Evolutionary conservation across 2,797 vertebrate species (phyloP).

Genomic region (Saxicola maurus): DNA sequence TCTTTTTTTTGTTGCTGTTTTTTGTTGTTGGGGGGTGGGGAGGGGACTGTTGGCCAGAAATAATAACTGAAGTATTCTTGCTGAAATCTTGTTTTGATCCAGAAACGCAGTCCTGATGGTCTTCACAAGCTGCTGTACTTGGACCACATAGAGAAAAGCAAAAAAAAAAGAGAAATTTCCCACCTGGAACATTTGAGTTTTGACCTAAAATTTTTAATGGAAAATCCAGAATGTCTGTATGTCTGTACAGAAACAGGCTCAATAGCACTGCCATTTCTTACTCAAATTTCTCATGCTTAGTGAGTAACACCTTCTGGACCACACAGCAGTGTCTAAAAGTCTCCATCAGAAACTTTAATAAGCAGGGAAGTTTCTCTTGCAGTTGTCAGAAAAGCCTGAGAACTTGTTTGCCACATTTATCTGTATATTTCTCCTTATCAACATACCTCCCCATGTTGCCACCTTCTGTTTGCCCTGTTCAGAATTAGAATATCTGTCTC

Average conservation of each 20-base stretch:
- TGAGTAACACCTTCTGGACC: background rate
- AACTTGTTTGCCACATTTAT: background rate
- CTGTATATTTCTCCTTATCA: background rate
- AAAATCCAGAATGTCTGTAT: background rate
- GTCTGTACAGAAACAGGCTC: background rate
- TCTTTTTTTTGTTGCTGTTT: too few species aligned
- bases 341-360: background rate
- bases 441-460: background rate
- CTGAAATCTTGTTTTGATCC: background rate
- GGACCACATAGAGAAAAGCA: background rate
- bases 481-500: background rate
- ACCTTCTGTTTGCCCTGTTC: background rate
- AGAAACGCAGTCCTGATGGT: background rate
- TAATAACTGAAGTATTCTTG: background rate
- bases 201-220: background rate
- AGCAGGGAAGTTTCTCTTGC: background rate
- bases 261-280: background rate
- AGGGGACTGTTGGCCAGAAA: background rate
- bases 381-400: background rate
- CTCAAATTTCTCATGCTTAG: background rate
- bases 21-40: too few species aligned
- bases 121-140: background rate
- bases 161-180: background rate
- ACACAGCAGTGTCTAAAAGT: background rate
- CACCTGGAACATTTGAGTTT: background rate